These are phyloP conservation scores for Scaptomyza hsui DNA, from an alignment of 1,140 invertebrate genomes.

Conservation along the genomic window DNA sequence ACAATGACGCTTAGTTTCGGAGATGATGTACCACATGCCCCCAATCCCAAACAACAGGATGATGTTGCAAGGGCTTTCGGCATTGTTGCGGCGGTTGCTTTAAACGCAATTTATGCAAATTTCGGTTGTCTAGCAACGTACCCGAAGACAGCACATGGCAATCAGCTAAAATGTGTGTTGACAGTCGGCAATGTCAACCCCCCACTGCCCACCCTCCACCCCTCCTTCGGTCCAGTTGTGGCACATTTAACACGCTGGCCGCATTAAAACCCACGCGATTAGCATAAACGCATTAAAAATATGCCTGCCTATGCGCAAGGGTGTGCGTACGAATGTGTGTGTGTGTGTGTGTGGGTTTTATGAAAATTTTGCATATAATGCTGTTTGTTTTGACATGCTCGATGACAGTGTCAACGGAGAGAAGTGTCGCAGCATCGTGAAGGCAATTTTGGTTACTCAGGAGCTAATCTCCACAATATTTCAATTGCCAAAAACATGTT, in stretches of 20 bases:
- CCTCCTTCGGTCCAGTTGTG: slow-evolving; percentile 51
- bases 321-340: background rate
- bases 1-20: slow-evolving; percentile 61
- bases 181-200: slow-evolving; percentile 42
- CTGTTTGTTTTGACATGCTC: slow-evolving; percentile 83
- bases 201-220: background rate
- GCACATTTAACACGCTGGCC: slow-evolving; percentile 78
- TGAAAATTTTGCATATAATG: slow-evolving; percentile 72
- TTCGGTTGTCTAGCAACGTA: slow-evolving; percentile 35
- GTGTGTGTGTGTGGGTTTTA: slow-evolving; percentile 26
- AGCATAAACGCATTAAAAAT: slow-evolving; percentile 84
- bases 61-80: slow-evolving; percentile 13
- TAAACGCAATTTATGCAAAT: slow-evolving; percentile 79
- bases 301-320: slow-evolving; percentile 49
- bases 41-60: slow-evolving; percentile 10
- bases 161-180: slow-evolving; percentile 69
- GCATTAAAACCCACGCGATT: slow-evolving; percentile 76
- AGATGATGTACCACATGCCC: slow-evolving; percentile 2
- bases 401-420: slow-evolving; percentile 70
- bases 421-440: slow-evolving; percentile 17
- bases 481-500: slow-evolving; percentile 55
- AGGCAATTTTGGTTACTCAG: slow-evolving; percentile 26
- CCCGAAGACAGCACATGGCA: slow-evolving; percentile 59
- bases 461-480: slow-evolving; percentile 58
- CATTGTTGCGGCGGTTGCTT: slow-evolving; percentile 37